These are phyloP conservation scores for Ditula angustiorana DNA, from an alignment of 2,888 invertebrate species.

Conservation along the genomic window DNA sequence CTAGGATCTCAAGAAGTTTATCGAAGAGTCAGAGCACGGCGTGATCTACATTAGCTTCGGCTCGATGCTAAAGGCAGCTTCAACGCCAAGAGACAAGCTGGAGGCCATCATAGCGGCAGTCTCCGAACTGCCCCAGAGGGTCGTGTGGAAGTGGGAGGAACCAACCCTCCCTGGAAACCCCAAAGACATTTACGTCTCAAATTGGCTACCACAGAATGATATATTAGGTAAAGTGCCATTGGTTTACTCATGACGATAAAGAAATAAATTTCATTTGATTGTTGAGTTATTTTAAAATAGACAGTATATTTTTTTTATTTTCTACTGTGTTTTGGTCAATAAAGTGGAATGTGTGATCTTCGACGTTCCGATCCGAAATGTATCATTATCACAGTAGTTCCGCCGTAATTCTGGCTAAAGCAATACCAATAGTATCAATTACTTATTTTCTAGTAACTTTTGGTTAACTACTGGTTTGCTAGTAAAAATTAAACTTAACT, in stretches of 20 bases:
- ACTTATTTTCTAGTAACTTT: too few relatives aligned
- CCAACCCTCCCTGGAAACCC: constrained; percentile 82
- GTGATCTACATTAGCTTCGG: constrained; percentile 89
- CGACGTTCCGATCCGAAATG: too few relatives aligned
- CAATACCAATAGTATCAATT: too few relatives aligned
- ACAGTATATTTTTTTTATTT: too few relatives aligned
- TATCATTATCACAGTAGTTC: too few relatives aligned
- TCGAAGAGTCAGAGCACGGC: constrained; percentile 71
- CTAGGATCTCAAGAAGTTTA: constrained; percentile 7
- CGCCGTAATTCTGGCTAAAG: too few relatives aligned
- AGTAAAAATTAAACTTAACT: too few relatives aligned
- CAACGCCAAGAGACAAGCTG: constrained; percentile 82
- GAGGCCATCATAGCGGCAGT: constrained; percentile 84
- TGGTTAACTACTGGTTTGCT: too few relatives aligned
- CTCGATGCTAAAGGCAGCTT: constrained; percentile 86
- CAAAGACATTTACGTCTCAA: constrained; percentile 83
- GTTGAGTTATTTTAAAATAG: too few relatives aligned
- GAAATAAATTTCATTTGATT: constrained; percentile 45
- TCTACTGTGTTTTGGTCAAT: too few relatives aligned
- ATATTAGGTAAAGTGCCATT: constrained; percentile 81
- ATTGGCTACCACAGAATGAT: constrained; percentile 88
- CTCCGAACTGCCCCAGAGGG: constrained; percentile 81
- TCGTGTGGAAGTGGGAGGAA: constrained; percentile 90
- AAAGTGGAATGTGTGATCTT: too few relatives aligned
- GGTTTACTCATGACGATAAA: not conserved